A percentile compares a stretch with the other conserved stretches of the same genome.
These are phyloP conservation scores for Rhadinocentrus ornatus DNA, from an alignment of 2,797 vertebrate species.

Conservation along the genomic window DNA sequence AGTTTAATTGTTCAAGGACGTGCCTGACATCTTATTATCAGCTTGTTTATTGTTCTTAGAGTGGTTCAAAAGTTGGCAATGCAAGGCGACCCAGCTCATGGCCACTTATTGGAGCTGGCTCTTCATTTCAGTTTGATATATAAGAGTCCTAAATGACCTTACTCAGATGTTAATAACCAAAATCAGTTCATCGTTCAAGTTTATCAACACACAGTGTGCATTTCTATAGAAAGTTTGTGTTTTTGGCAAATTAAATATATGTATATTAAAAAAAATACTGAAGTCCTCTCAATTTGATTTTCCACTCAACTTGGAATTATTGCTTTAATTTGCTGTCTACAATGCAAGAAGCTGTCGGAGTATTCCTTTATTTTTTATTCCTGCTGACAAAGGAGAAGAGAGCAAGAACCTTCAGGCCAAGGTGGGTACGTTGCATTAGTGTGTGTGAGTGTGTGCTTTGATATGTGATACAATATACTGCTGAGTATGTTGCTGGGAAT, in stretches of 20 bases:
- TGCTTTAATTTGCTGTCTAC: slow-evolving; percentile 9
- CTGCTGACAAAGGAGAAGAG: slow-evolving; percentile 63
- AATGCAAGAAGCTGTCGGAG: slow-evolving; percentile 19
- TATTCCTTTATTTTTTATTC: slow-evolving; percentile 52
- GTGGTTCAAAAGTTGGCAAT: too few relatives aligned
- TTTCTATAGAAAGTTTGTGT: neutral
- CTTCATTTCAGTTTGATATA: too few relatives aligned
- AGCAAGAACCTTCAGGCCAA: slow-evolving; percentile 54
- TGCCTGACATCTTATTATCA: too few relatives aligned
- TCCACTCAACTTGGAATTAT: neutral
- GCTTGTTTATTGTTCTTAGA: too few relatives aligned
- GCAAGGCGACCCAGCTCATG: too few relatives aligned
- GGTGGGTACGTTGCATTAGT: slow-evolving; percentile 30
- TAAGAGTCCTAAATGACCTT: too few relatives aligned
- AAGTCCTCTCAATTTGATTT: neutral
- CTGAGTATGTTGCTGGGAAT: slow-evolving; percentile 64
- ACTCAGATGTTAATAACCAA: too few relatives aligned
- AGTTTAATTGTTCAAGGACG: too few relatives aligned
- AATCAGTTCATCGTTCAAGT: neutral
- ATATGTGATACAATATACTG: slow-evolving; percentile 50
- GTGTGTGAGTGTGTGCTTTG: slow-evolving; percentile 27
- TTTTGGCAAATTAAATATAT: neutral
- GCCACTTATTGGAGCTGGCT: too few relatives aligned
- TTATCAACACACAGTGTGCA: neutral
- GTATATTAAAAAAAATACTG: neutral